Percentiles rank a stretch among this genome's conserved stretches.
phyloP scores from a whole-genome alignment of 1,140 invertebrate species.

The Drosophila navojoa region DNA sequence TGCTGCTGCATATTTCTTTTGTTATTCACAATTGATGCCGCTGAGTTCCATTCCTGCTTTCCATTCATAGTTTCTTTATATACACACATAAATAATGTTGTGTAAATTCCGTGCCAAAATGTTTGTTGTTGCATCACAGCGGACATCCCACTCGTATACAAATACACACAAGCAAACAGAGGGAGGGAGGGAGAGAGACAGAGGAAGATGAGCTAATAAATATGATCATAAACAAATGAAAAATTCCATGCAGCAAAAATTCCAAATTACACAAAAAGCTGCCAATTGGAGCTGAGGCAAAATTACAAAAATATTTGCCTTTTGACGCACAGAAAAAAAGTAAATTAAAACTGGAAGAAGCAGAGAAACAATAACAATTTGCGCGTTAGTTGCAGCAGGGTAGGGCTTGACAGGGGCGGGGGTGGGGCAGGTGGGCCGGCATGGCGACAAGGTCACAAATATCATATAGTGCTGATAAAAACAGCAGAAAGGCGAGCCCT shows the following conservation, averaged over 20 bases:
- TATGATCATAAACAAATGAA: constrained; percentile 38
- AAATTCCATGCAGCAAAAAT: constrained; percentile 42
- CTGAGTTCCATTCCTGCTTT: too few relatives aligned
- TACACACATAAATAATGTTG: neutral
- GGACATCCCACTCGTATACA: constrained; percentile 29
- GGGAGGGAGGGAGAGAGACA: neutral
- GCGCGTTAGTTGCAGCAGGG: neutral
- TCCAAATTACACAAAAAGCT: constrained; percentile 43
- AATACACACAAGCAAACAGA: neutral
- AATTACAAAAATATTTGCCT: constrained; percentile 44
- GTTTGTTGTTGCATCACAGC: constrained; percentile 38
- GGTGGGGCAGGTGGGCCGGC: neutral
- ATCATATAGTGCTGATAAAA: constrained; percentile 57
- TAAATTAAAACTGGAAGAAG: constrained; percentile 7
- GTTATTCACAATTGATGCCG: too few relatives aligned
- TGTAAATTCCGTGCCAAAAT: neutral
- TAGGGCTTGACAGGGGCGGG: neutral
- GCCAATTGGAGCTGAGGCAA: constrained; percentile 28
- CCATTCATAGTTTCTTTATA: too few relatives aligned
- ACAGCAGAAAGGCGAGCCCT: constrained; percentile 33
- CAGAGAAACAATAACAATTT: constrained; percentile 1
- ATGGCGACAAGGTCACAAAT: constrained; percentile 49
- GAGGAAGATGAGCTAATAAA: neutral
- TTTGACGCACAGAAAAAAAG: constrained; percentile 21
- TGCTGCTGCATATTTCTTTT: too few relatives aligned